Base-by-base conservation (phyloP, 2,888 invertebrate species). In the Parnassius smintheus region DNA sequence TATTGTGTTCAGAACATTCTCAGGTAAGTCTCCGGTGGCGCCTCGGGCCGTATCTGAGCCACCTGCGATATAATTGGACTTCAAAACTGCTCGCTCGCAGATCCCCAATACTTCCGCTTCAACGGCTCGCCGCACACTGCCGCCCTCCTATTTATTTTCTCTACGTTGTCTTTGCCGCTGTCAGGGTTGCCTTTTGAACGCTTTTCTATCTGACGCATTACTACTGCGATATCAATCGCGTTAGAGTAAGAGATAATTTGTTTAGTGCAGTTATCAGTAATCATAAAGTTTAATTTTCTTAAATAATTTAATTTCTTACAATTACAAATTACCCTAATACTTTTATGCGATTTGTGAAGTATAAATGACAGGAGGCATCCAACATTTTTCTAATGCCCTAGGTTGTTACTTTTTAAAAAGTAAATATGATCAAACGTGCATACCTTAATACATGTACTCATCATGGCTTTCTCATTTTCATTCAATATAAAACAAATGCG, bases 21-120 rank as follows among this genome's bases (percentile, higher is more conserved):
- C 49, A 56, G 59, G 54, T 54, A 67, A 68, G 71, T 67, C 64
- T 71, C 60, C 72, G 68, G 69, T 66, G 65, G 66, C 53, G 75
- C 78, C 75, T 66, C 74, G 66, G 77, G 82, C 83, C 67, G 55
- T 65, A 66, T 72, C 68, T 74, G 76, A 80, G 79, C 81, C 86
- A 82, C 81, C 82, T 85, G 80, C 84, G 81, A 86, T 91, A 92
- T 92, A 92, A 92, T 92, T 92, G 92, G 82, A 88, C 90, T 91
- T 92, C 91, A 91, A 91, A 92, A 90, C 89, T 89, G 83, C 81
- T 75, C 80, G 80, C 81, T 81, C 82, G 80, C 82, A 85, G 87
- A 91, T 86, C 91, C 88, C 88, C 91, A 91, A 91, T 91, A 87
- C 90, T 91, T 92, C 87, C 91, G 84, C 83, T 74, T 83, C 85